Evolutionary conservation across 1,140 invertebrate species (phyloP).

Genomic region (Brachystomella parvula): DNA sequence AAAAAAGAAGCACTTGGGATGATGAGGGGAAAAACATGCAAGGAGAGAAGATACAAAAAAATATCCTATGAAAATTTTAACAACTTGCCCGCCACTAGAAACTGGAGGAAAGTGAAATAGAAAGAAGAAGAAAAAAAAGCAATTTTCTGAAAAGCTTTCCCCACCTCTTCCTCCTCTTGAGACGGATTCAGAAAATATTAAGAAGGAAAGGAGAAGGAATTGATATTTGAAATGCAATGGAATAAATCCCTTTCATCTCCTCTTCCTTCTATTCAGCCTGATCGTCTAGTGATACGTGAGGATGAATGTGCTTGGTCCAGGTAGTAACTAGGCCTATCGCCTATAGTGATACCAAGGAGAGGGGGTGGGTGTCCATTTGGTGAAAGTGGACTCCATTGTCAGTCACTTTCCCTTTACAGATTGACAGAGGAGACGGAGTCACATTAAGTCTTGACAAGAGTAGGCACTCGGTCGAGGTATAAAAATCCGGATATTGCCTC

Average conservation of each 20-base stretch:
- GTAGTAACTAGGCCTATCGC: background rate
- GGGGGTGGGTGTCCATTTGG: constrained; percentile 2
- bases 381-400: constrained; percentile 7
- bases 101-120: too few relatives aligned
- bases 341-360: background rate
- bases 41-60: constrained; percentile 24
- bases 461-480: background rate
- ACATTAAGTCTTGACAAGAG: constrained; percentile 1
- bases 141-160: constrained; percentile 39
- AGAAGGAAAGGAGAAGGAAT: constrained; percentile 41
- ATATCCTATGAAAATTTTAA: constrained; percentile 39
- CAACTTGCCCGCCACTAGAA: constrained; percentile 30
- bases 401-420: constrained; percentile 5
- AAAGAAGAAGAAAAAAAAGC: constrained; percentile 30
- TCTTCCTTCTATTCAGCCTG: background rate
- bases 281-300: background rate
- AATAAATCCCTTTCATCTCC: constrained; percentile 7
- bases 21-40: constrained; percentile 18
- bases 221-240: constrained; percentile 20
- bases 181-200: constrained; percentile 4
- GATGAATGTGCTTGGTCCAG: constrained; percentile 3
- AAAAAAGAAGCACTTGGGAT: constrained; percentile 29
- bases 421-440: constrained; percentile 7
- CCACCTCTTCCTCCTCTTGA: constrained; percentile 26
- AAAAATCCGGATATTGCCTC: constrained; percentile 32